phyloP scores from a whole-genome alignment of 1,140 invertebrate genomes.

The Argopecten irradians region DNA sequence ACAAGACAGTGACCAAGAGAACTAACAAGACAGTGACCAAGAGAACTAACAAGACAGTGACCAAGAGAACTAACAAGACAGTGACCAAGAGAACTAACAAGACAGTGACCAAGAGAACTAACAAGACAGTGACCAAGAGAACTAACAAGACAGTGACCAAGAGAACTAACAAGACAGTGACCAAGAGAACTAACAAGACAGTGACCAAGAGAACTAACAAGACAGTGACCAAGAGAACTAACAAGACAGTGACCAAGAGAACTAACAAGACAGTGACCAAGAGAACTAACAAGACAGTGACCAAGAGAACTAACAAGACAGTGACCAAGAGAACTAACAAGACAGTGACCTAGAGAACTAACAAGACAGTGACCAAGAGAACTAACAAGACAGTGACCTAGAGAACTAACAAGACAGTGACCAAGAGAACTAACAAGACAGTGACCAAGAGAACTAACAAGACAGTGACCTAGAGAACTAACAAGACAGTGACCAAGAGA shows the following conservation, averaged over 20 bases:
- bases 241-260: neutral
- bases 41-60: neutral
- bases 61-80: neutral
- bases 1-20: neutral
- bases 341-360: neutral
- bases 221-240: neutral
- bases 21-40: neutral
- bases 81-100: neutral
- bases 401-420: neutral
- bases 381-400: no score
- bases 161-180: neutral
- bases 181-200: neutral
- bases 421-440: neutral
- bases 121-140: neutral
- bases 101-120: neutral
- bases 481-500: neutral
- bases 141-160: neutral
- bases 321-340: no score
- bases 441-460: no score
- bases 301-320: neutral
- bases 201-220: neutral
- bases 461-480: neutral
- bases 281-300: neutral
- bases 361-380: neutral
- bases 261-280: neutral